These are phyloP conservation scores for Camponotus pennsylvanicus DNA, from an alignment of 1,140 invertebrate genomes.

Conservation along the genomic window DNA sequence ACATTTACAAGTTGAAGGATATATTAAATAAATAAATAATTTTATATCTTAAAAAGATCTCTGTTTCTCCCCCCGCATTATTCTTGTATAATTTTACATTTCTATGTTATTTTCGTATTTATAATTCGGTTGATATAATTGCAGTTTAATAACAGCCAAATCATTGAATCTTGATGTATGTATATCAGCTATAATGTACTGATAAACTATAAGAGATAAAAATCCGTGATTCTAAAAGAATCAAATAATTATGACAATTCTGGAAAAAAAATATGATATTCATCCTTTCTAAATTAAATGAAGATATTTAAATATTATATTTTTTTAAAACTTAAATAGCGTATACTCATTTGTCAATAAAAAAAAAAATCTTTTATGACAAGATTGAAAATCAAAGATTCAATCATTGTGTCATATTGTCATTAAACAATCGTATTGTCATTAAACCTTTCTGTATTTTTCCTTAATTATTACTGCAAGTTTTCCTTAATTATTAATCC, in stretches of 20 bases:
- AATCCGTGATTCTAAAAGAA: not conserved
- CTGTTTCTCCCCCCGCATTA: too few species aligned
- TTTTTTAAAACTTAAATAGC: not conserved
- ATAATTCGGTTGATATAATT: not conserved
- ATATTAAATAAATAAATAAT: not conserved
- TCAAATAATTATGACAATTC: not conserved
- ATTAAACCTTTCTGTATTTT: slow-evolving; percentile 3
- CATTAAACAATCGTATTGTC: not conserved
- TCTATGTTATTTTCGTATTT: not conserved
- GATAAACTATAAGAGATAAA: not conserved
- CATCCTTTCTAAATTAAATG: not conserved
- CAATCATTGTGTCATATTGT: not conserved
- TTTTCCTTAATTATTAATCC: not conserved
- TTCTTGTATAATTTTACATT: not conserved
- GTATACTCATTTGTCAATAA: not conserved
- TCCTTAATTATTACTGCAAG: not conserved
- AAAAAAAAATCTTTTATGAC: not conserved
- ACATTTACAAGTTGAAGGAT: not conserved
- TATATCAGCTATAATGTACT: not conserved
- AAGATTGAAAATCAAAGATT: slow-evolving; percentile 1
- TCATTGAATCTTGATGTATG: not conserved
- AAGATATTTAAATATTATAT: not conserved
- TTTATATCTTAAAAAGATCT: not conserved
- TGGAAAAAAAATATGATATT: not conserved
- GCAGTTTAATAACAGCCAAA: not conserved